phyloP scores from a whole-genome alignment of 2,113 vertebrate genomes.

The Rattus norvegicus region DNA sequence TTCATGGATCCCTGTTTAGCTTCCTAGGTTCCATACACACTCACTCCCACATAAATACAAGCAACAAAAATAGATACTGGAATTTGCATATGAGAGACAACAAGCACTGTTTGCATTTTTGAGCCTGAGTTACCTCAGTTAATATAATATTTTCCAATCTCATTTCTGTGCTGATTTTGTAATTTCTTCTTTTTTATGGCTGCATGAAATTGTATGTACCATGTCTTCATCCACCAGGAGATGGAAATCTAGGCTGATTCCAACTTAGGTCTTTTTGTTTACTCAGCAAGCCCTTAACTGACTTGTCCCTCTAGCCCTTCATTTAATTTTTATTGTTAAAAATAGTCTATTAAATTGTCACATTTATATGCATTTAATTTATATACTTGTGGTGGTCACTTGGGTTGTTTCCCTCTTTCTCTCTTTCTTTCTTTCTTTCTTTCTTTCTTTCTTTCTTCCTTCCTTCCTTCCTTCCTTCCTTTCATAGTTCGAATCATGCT shows the following conservation, averaged over 20 bases:
- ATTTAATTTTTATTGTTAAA: background rate
- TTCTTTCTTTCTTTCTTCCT: no score
- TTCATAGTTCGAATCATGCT: background rate
- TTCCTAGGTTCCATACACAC: background rate
- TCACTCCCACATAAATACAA: background rate
- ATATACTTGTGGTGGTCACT: background rate
- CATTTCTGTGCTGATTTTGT: background rate
- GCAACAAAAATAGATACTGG: background rate
- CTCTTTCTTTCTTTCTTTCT: no score
- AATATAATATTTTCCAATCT: background rate
- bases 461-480: no score
- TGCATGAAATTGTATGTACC: background rate
- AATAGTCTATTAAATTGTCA: background rate
- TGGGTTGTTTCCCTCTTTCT: background rate
- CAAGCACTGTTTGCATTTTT: background rate
- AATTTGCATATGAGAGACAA: background rate
- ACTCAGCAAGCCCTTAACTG: background rate
- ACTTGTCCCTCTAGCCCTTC: background rate
- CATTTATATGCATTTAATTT: background rate
- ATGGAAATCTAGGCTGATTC: background rate
- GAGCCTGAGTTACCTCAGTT: background rate
- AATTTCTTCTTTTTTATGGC: background rate
- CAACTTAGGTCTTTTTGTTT: background rate
- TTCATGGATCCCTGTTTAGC: background rate
- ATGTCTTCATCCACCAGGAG: no score